Percentiles rank a stretch among this genome's conserved stretches.
phyloP scores from a whole-genome alignment of 1,140 invertebrate genomes.

The Heliconius congener region DNA sequence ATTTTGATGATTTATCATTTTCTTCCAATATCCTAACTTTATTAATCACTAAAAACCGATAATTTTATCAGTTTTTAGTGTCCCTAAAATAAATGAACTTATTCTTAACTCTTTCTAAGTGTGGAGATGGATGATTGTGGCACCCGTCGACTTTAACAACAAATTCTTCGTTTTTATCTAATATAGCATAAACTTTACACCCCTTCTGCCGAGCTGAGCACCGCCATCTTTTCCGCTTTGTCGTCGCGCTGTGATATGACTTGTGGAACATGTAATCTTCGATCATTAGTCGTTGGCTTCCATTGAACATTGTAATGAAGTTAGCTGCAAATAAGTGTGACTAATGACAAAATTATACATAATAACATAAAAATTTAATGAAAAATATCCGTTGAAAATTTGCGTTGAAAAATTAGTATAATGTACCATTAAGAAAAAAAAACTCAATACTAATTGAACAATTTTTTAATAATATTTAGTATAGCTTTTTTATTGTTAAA shows the following conservation, averaged over 20 bases:
- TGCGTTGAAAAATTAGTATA: too few species aligned
- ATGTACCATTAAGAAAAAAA: not conserved
- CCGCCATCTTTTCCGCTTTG: conserved; percentile 36
- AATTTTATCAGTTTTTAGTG: too few species aligned
- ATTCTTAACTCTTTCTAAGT: not conserved
- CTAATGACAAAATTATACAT: not conserved
- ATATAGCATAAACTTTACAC: conserved; percentile 45
- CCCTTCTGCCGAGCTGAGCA: conserved; percentile 46
- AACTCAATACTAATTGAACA: not conserved
- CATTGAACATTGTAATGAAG: conserved; percentile 22
- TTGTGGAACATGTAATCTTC: conserved; percentile 51
- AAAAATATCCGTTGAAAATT: not conserved
- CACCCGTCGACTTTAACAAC: not conserved
- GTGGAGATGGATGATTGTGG: conserved; percentile 17
- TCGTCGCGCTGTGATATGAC: conserved; percentile 14
- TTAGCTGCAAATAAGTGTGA: not conserved
- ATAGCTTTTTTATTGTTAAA: not conserved
- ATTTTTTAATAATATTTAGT: not conserved
- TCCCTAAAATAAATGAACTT: conserved; percentile 9
- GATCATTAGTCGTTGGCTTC: conserved; percentile 34
- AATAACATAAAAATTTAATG: not conserved
- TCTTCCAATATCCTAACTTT: too few species aligned
- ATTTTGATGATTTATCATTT: too few species aligned
- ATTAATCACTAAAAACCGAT: too few species aligned
- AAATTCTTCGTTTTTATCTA: conserved; percentile 33